These are phyloP conservation scores for Phocoena phocoena DNA, from an alignment of 2,113 vertebrate species.

Conservation along the genomic window DNA sequence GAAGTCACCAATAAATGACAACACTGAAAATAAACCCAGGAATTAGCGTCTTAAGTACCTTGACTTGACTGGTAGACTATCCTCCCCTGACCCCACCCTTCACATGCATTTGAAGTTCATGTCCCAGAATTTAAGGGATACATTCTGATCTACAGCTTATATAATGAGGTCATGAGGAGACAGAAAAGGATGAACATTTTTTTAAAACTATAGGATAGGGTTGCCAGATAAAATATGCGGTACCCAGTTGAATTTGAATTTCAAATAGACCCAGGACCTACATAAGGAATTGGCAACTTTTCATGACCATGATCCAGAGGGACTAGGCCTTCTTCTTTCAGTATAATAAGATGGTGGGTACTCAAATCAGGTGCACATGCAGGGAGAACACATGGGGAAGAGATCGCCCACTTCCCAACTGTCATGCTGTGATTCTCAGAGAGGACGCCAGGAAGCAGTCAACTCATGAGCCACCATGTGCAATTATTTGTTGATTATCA, in stretches of 20 bases:
- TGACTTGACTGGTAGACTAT: neutral
- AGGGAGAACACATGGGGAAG: neutral
- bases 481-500: neutral
- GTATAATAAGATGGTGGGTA: neutral
- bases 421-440: neutral
- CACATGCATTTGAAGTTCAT: neutral
- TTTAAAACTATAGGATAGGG: neutral
- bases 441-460: neutral
- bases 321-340: neutral
- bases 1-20: slow-evolving; percentile 44
- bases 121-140: neutral
- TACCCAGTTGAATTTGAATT: neutral
- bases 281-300: neutral
- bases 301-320: neutral
- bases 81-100: neutral
- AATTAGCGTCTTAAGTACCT: neutral
- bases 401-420: neutral
- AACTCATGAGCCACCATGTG: neutral
- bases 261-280: neutral
- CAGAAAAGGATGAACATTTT: neutral
- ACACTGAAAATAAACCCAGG: slow-evolving; percentile 33
- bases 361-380: neutral
- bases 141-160: neutral
- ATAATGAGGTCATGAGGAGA: neutral
- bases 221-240: neutral